Percentiles rank a stretch among this genome's conserved stretches.
phyloP scores from a whole-genome alignment of 2,797 vertebrate species.

The Echiichthys vipera region DNA sequence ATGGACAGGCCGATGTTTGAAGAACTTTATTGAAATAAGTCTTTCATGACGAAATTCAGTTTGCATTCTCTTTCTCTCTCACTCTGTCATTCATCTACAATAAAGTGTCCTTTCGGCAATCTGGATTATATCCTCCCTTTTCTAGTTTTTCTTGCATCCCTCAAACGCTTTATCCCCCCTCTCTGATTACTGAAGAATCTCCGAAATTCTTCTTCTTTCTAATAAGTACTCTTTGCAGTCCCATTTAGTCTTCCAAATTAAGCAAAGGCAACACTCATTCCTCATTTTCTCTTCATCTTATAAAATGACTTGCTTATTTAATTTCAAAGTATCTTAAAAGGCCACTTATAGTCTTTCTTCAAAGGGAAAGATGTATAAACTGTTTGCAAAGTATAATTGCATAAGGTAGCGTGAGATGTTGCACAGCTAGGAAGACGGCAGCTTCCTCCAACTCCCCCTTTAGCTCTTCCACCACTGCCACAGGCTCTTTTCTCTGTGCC shows the following conservation, averaged over 20 bases:
- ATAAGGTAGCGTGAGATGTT: constrained; percentile 42
- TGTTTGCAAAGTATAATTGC: constrained; percentile 40
- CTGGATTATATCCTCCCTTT: constrained; percentile 28
- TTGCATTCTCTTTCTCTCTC: constrained; percentile 45
- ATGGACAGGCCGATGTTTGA: constrained; percentile 67
- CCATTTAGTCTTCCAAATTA: constrained; percentile 43
- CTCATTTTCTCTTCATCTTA: background rate
- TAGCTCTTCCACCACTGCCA: constrained; percentile 47
- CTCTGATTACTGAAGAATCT: constrained; percentile 14
- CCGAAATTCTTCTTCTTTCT: constrained; percentile 30
- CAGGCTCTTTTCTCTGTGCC: constrained; percentile 37
- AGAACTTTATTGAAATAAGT: constrained; percentile 63
- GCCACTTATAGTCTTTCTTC: constrained; percentile 20
- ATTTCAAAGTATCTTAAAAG: constrained; percentile 49
- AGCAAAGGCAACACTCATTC: constrained; percentile 21
- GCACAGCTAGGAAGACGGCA: constrained; percentile 46
- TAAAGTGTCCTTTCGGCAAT: constrained; percentile 25
- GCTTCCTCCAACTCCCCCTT: constrained; percentile 28
- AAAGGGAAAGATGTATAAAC: constrained; percentile 15
- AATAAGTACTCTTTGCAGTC: constrained; percentile 22
- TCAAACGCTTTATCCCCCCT: constrained; percentile 9
- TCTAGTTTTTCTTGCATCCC: constrained; percentile 1
- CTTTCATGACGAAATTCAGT: constrained; percentile 72
- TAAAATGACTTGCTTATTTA: constrained; percentile 26
- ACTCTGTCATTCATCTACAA: constrained; percentile 48